phyloP scores from a whole-genome alignment of 1,140 invertebrate species.

The Phthorimaea operculella region DNA sequence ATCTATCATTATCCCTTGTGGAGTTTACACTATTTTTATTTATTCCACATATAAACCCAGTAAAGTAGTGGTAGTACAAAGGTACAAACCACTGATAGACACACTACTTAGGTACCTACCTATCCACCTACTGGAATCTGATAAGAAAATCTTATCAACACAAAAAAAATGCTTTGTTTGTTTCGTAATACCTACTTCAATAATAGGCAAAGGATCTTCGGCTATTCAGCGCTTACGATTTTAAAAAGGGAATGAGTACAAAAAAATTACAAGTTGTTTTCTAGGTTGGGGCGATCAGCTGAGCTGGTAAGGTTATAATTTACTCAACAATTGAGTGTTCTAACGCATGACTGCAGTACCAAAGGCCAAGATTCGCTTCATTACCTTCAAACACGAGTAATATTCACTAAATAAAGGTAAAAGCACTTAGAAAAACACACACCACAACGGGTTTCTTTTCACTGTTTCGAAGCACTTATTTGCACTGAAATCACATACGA shows the following conservation, averaged over 20 bases:
- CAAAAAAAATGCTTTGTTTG: no score
- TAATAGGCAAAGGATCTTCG: conserved; percentile 1
- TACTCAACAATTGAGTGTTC: background rate
- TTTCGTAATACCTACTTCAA: background rate
- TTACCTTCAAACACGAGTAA: conserved; percentile 41
- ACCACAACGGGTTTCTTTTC: conserved; percentile 3
- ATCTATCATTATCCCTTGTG: no score
- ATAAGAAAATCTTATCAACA: no score
- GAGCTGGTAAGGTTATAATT: background rate
- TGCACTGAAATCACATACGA: background rate
- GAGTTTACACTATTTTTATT: no score
- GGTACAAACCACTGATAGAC: no score
- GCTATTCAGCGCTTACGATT: no score
- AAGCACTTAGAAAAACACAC: conserved; percentile 34
- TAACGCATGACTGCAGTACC: conserved; percentile 3
- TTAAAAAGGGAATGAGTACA: no score
- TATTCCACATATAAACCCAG: no score
- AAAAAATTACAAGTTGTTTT: background rate
- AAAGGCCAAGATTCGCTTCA: conserved; percentile 26
- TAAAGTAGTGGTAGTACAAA: no score
- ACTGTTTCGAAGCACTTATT: background rate
- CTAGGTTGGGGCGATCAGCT: background rate
- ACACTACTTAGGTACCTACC: no score
- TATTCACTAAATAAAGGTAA: conserved; percentile 36
- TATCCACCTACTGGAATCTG: no score